These are phyloP conservation scores for Epinephelus cyanopodus DNA, from an alignment of 2,113 vertebrate genomes.

Conservation along the genomic window DNA sequence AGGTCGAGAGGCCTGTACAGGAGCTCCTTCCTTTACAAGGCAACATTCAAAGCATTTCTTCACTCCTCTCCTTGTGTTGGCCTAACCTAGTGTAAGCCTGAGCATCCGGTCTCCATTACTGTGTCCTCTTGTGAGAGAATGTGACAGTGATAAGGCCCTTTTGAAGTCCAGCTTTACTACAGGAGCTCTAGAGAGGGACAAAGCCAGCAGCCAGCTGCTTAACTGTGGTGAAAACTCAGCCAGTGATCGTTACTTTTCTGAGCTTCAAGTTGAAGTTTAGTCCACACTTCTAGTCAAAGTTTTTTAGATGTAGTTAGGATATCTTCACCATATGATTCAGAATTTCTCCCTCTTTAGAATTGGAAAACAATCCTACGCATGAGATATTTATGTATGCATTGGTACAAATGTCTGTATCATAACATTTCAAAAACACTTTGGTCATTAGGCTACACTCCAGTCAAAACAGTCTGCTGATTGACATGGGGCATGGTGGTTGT, in stretches of 20 bases:
- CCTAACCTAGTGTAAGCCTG: conserved; percentile 64
- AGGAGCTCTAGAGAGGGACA: conserved; percentile 40
- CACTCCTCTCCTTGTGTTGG: conserved; percentile 67
- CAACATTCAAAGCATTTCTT: conserved; percentile 80
- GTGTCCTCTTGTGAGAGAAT: conserved; percentile 63
- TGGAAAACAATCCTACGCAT: background rate
- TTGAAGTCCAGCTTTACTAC: conserved; percentile 73
- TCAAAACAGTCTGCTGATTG: conserved; percentile 75
- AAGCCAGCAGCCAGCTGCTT: conserved; percentile 16
- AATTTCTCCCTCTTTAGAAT: background rate
- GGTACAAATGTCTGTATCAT: background rate
- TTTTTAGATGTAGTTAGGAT: background rate
- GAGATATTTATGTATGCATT: conserved; percentile 3
- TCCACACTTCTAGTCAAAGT: background rate
- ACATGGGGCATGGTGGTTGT: no score
- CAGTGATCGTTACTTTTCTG: conserved; percentile 2
- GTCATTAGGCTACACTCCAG: conserved; percentile 60
- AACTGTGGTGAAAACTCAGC: conserved; percentile 1
- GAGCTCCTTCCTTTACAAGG: conserved; percentile 78
- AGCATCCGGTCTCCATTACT: conserved; percentile 78
- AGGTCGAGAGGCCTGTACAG: conserved; percentile 69
- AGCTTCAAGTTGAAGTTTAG: background rate
- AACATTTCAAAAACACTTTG: conserved; percentile 19
- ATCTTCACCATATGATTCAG: background rate
- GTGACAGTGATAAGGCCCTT: conserved; percentile 66